Base-by-base conservation (phyloP, 2,113 vertebrate genomes). In the Crotalus tigris region DNA sequence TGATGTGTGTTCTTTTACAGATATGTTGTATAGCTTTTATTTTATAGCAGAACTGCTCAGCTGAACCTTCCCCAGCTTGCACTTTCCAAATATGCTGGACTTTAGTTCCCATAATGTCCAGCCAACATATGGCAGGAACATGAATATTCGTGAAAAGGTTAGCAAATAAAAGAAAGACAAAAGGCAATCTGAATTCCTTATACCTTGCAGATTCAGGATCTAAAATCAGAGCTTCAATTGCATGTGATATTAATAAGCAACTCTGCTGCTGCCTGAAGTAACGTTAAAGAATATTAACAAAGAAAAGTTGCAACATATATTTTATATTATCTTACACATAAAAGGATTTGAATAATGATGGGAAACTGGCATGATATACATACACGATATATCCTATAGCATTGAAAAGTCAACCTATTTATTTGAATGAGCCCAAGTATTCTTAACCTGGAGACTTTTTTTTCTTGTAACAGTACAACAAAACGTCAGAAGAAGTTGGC, bases 201-300 rank as follows among this genome's bases (percentile, higher is more conserved):
- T 97, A 99, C 99, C 98, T 99, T 96, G 97, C 98, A 49, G 98
- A 98, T 91, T 99, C 99, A 51, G 99, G 99, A 97, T 99, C 99
- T 95, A 99, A 97, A 96, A 99, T 99, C 94, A 99, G 97, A 55
- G 99, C 98, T 96, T 99, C 99, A 88, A 99, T 98, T 0, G 99
- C 98, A 39, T 99, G 98, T 3, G 99, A 99, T 95, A 99, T 98
- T 5, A 99, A 97, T 94, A 99, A 95, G 95, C 99, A 99, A 97
- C 99, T 99, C 97, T 99, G 99, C 95, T 99, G 99, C 95, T 99
- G 99, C 96, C 99, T 99, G 96, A 61, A 46, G 51, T 92, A 85
- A 95, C 0, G 93, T 39, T 97, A 96, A 98, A 95, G 96, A 93
- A 44, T 81, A 81, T 87, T 59, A 94, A 46, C 0, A 88, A 93